Evolutionary conservation across 2,797 vertebrate species (phyloP).

Genomic region (Botia kubotai): DNA sequence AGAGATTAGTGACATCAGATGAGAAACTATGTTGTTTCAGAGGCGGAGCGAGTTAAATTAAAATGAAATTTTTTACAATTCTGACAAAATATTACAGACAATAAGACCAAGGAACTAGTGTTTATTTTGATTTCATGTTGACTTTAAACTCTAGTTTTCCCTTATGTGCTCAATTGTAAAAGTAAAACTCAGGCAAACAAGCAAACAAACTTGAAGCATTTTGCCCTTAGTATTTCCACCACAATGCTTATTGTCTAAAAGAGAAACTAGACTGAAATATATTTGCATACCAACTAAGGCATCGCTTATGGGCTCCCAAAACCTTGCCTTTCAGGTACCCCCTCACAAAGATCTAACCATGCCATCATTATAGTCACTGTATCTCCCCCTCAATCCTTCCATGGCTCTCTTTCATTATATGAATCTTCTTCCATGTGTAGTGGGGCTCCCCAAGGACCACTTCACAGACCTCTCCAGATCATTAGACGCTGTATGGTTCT

Average conservation of each 20-base stretch:
- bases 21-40: background rate
- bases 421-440: slow-evolving; percentile 55
- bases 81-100: background rate
- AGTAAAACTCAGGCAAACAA: background rate
- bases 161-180: background rate
- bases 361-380: slow-evolving; percentile 35
- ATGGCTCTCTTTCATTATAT: slow-evolving; percentile 49
- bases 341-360: slow-evolving; percentile 29
- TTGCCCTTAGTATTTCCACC: slow-evolving; percentile 1
- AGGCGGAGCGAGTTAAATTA: too few species aligned
- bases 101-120: background rate
- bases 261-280: background rate
- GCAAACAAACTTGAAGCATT: too few species aligned
- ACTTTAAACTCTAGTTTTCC: background rate
- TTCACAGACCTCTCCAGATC: slow-evolving; percentile 73
- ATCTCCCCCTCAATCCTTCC: slow-evolving; percentile 34
- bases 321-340: slow-evolving; percentile 19
- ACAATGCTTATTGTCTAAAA: background rate
- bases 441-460: slow-evolving; percentile 65
- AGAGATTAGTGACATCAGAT: background rate
- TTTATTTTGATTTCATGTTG: slow-evolving; percentile 1
- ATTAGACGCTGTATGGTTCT: slow-evolving; percentile 64
- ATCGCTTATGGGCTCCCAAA: slow-evolving; percentile 7
- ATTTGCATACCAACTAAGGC: slow-evolving; percentile 30
- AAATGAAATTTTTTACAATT: background rate